Evolutionary conservation across 2,888 invertebrate species (phyloP), one percentile per base, ranked within the genome.

Genomic region (Andrena fulva): DNA sequence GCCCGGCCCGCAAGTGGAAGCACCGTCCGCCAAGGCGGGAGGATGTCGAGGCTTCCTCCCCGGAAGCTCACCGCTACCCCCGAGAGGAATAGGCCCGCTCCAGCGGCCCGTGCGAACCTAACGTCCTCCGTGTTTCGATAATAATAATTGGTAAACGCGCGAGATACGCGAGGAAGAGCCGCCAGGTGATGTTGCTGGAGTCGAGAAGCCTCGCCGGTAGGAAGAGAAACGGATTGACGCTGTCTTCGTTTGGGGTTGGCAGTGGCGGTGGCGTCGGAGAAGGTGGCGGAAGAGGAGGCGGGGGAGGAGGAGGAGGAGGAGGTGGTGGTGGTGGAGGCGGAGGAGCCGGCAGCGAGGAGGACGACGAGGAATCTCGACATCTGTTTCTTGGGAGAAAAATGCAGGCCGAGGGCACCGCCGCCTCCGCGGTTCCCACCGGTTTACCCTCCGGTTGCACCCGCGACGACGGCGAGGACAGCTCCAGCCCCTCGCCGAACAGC

Each of bases 401-500:
- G 94, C 95, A 95, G 94, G 93, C 94, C 93, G 94, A 94, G 92
- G 93, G 94, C 86, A 86, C 94, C 85, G 85, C 90, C 89, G 89
- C 91, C 85, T 85, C 89, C 81, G 86, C 91, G 80, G 91, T 91
- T 70, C 83, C 89, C 87, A 83, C 89, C 79, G 90, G 89, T 1
- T 27, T 85, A 42, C 60, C 77, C 31, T 75, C 90, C 87, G 94
- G 94, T 93, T 95, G 93, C 94, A 94, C 94, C 93, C 94, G 95
- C 94, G 94, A 95, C 94, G 94, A 94, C 91, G 94, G 94, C 90
- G 96, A 96, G 93, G 96, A 96, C 92, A 96, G 96, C 91, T 96
- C 96, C 94, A 96, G 93, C 84, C 93, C 93, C 27, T 93, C 93
- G 79, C 93, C 94, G 35, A 93, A 93, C 88, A 91, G 91, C 83